phyloP scores from a whole-genome alignment of 2,888 invertebrate species.

The Timandra comae region DNA sequence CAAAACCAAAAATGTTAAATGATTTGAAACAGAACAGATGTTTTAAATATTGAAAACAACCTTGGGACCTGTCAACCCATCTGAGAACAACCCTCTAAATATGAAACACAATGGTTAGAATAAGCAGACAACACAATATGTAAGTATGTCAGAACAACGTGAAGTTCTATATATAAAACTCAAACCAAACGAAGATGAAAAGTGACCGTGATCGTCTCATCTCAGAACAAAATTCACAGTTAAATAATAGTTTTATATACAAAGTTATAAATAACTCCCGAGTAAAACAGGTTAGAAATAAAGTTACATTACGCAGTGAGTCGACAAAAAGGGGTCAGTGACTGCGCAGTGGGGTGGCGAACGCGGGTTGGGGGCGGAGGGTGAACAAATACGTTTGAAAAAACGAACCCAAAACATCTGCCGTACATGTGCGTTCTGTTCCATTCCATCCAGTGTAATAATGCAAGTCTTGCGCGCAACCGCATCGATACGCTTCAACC shows the following conservation, averaged over 20 bases:
- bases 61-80: conserved; percentile 49
- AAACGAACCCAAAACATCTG: conserved; percentile 71
- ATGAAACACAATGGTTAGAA: no score
- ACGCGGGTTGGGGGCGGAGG: conserved; percentile 40
- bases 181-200: not conserved
- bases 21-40: no score
- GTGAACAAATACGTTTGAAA: conserved; percentile 62
- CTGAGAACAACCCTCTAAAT: conserved; percentile 43
- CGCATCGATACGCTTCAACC: conserved; percentile 48
- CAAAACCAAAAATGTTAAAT: no score
- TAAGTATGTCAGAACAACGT: conserved; percentile 65
- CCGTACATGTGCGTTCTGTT: conserved; percentile 67
- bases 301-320: conserved; percentile 42
- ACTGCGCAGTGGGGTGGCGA: conserved; percentile 57
- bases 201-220: no score
- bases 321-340: conserved; percentile 67
- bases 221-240: no score
- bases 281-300: conserved; percentile 59
- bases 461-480: conserved; percentile 66
- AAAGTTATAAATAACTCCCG: conserved; percentile 6
- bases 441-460: conserved; percentile 59
- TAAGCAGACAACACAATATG: conserved; percentile 26
- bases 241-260: conserved; percentile 3
- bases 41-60: conserved; percentile 27
- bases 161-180: conserved; percentile 43